Evolutionary conservation across 2,113 vertebrate genomes (phyloP), one percentile per base, ranked within the genome.

Genomic region (Pelodiscus sinensis): DNA sequence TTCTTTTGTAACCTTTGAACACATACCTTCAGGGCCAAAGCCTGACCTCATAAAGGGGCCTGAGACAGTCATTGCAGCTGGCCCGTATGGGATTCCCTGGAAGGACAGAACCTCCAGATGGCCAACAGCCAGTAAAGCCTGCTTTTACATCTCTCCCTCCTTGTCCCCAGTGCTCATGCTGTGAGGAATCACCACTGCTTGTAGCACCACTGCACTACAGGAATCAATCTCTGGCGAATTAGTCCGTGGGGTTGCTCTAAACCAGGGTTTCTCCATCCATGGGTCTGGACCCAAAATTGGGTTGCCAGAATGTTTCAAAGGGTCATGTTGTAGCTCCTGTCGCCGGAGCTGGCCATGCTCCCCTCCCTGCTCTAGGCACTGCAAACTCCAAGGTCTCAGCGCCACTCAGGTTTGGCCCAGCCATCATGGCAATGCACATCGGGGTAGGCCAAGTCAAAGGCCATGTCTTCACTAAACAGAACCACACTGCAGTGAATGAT

Each of bases 121-220:
- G 51, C 78, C 31, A 12, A 44, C 14, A 16, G 24, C 35, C 5
- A 77, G 38, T 4, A 6, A 44, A 50, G 73, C 12, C 73, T 50
- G 22, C 22, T 44, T 13, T 50, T 25, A 75, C 35, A 24, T 44
- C 73, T 77, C 13, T 8, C 24, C 73, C 44, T 77, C 73, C 38
- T 24, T 14, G 22, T 22, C 38, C 22, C 4, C 3, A 19, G 31
- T 31, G 19, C 31, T 35, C 31, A 68, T 5, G 35, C 3, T 8
- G 73, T 4, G 8, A 29, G 35, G 8, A n/a, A n/a, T n/a, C n/a
- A n/a, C n/a, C n/a, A 38, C 0, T 1, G 57, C 15, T 35, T 35
- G 65, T n/a, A 68, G 65, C 65, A n/a, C 27, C 8, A 4, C 50
- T 91, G 13, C 35, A 24, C n/a, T 8, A 78, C 52, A 91, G 73